Evolutionary conservation across 2,888 invertebrate genomes (phyloP).

Genomic region (Drosophila seclusa): DNA sequence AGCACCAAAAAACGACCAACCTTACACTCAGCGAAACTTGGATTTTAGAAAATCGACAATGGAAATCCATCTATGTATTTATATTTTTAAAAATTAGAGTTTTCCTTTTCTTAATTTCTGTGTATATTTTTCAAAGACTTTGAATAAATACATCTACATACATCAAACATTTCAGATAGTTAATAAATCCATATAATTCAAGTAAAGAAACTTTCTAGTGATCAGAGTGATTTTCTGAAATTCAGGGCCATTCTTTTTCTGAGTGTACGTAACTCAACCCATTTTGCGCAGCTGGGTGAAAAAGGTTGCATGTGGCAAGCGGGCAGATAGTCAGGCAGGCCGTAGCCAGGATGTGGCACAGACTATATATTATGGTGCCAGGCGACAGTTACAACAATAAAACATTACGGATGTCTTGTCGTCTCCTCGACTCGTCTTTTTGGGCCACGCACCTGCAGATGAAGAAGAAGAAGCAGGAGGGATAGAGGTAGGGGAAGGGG

Average conservation of each 20-base stretch:
- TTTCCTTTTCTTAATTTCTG: no score
- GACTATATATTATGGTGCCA: slow-evolving; percentile 73
- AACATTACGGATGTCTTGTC: slow-evolving; percentile 71
- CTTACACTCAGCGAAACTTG: not conserved
- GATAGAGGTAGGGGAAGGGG: slow-evolving; percentile 2
- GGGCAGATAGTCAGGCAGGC: slow-evolving; percentile 36
- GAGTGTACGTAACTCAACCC: not conserved
- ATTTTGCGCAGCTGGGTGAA: not conserved
- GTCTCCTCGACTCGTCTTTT: slow-evolving; percentile 39
- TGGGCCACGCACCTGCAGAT: slow-evolving; percentile 32
- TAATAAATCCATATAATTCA: no score
- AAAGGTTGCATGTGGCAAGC: slow-evolving; percentile 74
- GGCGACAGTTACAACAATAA: slow-evolving; percentile 80
- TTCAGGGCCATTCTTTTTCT: not conserved
- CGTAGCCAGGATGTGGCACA: slow-evolving; percentile 60
- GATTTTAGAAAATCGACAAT: not conserved
- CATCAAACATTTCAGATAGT: no score
- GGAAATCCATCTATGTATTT: not conserved
- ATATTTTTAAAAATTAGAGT: not conserved
- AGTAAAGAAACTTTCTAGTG: not conserved
- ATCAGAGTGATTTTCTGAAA: not conserved
- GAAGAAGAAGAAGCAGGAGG: not conserved
- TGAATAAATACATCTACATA: no score
- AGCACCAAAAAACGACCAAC: slow-evolving; percentile 57
- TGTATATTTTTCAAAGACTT: no score